These are phyloP conservation scores for Dicentrarchus labrax DNA, from an alignment of 2,113 vertebrate genomes.

Conservation along the genomic window DNA sequence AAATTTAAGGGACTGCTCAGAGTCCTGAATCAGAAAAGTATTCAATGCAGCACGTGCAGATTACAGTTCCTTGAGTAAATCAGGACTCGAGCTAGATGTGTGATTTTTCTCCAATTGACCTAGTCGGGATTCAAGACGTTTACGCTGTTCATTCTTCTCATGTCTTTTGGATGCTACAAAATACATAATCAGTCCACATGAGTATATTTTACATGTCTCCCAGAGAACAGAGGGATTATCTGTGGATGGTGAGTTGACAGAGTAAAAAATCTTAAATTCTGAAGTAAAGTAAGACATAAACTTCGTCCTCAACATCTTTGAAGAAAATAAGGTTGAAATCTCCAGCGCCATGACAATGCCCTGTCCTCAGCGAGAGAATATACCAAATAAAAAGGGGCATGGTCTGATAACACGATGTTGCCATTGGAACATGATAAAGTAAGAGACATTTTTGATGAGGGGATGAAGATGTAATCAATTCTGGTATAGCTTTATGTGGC, in stretches of 20 bases:
- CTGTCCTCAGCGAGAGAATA: not conserved
- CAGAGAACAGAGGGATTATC: not conserved
- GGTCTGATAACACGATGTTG: not conserved
- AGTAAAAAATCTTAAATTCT: not conserved
- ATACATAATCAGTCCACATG: not conserved
- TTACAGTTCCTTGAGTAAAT: not conserved
- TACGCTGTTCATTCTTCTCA: too few species aligned
- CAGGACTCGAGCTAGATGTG: not conserved
- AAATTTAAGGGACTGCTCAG: not conserved
- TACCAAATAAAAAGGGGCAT: not conserved
- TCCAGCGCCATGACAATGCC: not conserved
- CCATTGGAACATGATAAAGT: not conserved
- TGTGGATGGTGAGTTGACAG: not conserved
- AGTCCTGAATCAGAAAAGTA: not conserved
- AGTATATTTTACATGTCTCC: not conserved
- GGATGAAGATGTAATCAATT: constrained; percentile 7
- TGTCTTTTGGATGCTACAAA: not conserved
- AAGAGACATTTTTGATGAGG: not conserved
- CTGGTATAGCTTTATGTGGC: not conserved
- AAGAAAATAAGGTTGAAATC: not conserved
- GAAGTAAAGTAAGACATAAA: not conserved
- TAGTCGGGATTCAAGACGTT: not conserved
- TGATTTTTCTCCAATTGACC: not conserved
- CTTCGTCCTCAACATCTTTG: not conserved
- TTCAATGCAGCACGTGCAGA: not conserved